Conservation (phyloP, 2,888 invertebrate species). For the Rhyacophila evoluta region DNA sequence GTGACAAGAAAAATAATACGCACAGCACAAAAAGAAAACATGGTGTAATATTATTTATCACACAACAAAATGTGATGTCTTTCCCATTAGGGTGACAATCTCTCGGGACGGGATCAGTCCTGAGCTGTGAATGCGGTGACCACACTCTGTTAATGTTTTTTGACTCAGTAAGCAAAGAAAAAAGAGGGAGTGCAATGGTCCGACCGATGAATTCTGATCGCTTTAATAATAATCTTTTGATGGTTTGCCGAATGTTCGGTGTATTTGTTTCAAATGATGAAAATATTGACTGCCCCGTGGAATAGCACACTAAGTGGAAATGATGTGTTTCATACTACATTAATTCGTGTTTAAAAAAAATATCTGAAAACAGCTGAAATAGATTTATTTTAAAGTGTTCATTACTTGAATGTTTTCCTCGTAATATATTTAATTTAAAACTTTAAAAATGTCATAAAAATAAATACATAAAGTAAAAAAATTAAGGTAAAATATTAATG, state of each 20-base stretch:
- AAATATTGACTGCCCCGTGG: too few relatives aligned
- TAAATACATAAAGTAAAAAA: too few relatives aligned
- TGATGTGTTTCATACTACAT: too few relatives aligned
- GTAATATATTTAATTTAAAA: too few relatives aligned
- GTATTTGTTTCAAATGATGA: background rate
- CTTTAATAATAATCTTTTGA: background rate
- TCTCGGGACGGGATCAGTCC: background rate
- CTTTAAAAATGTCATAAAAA: too few relatives aligned
- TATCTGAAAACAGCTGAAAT: too few relatives aligned
- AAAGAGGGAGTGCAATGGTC: background rate
- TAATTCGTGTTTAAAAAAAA: too few relatives aligned
- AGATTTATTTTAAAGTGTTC: too few relatives aligned
- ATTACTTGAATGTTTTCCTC: too few relatives aligned
- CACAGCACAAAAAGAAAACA: background rate
- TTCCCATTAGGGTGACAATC: conserved; percentile 4
- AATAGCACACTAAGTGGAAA: too few relatives aligned
- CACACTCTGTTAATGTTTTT: conserved; percentile 10
- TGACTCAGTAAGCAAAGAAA: background rate
- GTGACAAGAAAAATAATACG: too few relatives aligned
- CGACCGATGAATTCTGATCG: background rate
- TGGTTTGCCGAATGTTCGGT: background rate
- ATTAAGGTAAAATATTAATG: too few relatives aligned
- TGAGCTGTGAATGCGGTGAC: background rate
- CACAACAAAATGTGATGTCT: background rate
- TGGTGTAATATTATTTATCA: background rate